Evolutionary conservation across 1,140 invertebrate species (phyloP).

Genomic region (Thaumatotibia leucotreta): DNA sequence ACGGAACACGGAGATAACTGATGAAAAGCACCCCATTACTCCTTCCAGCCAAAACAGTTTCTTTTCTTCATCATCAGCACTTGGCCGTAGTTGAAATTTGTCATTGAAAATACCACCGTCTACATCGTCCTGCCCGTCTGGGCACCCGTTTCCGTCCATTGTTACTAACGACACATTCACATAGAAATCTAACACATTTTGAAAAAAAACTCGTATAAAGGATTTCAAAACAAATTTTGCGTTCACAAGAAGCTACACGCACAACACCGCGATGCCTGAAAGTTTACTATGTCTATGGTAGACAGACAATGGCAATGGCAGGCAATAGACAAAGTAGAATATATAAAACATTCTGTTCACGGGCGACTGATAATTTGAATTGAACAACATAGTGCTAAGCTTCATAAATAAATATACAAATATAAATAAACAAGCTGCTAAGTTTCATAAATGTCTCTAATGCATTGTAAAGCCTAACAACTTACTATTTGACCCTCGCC

Average conservation of each 20-base stretch:
- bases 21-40: conserved; percentile 51
- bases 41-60: conserved; percentile 48
- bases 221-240: not conserved
- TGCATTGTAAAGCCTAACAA: too few species aligned
- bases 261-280: conserved; percentile 5
- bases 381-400: not conserved
- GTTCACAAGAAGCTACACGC: not conserved
- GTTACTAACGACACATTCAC: not conserved
- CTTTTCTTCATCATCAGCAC: conserved; percentile 36
- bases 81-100: not conserved
- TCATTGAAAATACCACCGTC: conserved; percentile 11
- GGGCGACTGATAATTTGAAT: not conserved
- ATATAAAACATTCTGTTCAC: not conserved
- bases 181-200: conserved; percentile 2
- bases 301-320: not conserved
- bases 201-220: not conserved
- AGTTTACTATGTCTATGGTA: not conserved
- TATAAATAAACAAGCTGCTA: too few species aligned
- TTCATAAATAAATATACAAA: too few species aligned
- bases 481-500: too few species aligned
- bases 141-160: not conserved
- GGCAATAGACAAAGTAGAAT: not conserved
- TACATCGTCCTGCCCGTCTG: conserved; percentile 2
- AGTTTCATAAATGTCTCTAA: too few species aligned
- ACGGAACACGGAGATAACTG: conserved; percentile 39